A percentile compares a stretch with the other conserved stretches of the same genome.
Evolutionary conservation across 1,140 invertebrate genomes (phyloP).

Genomic region (Paraescarpia echinospica): DNA sequence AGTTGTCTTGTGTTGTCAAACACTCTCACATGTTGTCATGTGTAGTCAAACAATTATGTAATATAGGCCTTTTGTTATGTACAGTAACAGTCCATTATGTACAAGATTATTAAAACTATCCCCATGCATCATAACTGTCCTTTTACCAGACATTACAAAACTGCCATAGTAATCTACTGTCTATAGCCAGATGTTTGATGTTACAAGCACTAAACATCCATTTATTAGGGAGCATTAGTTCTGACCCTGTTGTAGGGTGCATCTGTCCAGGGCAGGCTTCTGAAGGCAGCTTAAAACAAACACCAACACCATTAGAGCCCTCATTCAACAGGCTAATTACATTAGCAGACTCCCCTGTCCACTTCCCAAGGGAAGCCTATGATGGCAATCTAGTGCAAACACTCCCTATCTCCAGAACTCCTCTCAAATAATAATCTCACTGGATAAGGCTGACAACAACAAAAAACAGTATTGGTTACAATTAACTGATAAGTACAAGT

Average conservation of each 20-base stretch:
- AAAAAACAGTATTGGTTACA: neutral
- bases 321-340: neutral
- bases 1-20: neutral
- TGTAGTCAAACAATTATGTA: no score
- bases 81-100: no score
- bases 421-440: neutral
- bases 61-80: no score
- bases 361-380: neutral
- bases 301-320: neutral
- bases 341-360: neutral
- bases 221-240: neutral
- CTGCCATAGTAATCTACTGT: neutral
- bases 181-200: neutral
- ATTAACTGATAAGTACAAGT: neutral
- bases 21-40: no score
- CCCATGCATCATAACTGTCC: neutral
- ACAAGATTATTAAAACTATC: no score
- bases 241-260: neutral
- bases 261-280: neutral
- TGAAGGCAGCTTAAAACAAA: neutral
- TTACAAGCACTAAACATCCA: neutral
- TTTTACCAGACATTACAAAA: neutral
- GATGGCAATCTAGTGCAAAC: neutral
- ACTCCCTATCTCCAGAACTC: neutral
- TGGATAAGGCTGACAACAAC: neutral